These are phyloP conservation scores for Mus musculus DNA, from an alignment of 2,113 vertebrate genomes.

Conservation along the genomic window DNA sequence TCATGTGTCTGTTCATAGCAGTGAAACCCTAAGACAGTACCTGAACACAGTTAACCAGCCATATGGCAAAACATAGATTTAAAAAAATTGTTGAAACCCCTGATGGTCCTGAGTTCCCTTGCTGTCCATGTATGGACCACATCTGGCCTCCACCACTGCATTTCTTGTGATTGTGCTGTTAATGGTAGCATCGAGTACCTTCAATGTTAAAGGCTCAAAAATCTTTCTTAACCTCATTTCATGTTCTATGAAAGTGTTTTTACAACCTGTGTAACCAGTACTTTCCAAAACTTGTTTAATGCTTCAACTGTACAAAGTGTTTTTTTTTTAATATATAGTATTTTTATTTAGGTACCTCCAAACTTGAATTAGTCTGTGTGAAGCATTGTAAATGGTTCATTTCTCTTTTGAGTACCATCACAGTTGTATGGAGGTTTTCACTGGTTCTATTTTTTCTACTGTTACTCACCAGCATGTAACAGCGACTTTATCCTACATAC, in stretches of 20 bases:
- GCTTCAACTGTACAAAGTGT: constrained; percentile 92
- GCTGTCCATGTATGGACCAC: constrained; percentile 63
- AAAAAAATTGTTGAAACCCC: neutral
- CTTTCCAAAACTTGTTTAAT: constrained; percentile 94
- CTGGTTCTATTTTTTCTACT: constrained; percentile 94
- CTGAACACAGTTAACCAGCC: too few species aligned
- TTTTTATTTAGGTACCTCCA: constrained; percentile 94
- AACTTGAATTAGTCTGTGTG: constrained; percentile 92
- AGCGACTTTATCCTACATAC: constrained; percentile 90
- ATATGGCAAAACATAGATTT: too few species aligned
- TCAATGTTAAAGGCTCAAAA: constrained; percentile 92
- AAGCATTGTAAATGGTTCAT: constrained; percentile 90
- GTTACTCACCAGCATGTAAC: constrained; percentile 92
- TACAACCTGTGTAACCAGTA: constrained; percentile 93
- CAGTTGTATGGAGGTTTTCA: constrained; percentile 92
- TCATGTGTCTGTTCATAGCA: too few species aligned
- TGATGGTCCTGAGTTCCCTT: accelerated
- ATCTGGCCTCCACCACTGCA: constrained; percentile 55
- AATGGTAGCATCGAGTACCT: constrained; percentile 92
- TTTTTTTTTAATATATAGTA: constrained; percentile 89
- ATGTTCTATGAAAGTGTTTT: constrained; percentile 94
- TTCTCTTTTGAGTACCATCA: constrained; percentile 91
- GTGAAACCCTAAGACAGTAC: too few species aligned
- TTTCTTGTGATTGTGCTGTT: constrained; percentile 87
- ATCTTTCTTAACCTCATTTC: constrained; percentile 90